These are phyloP conservation scores for Helarctos malayanus DNA, from an alignment of 2,797 vertebrate species.

Conservation along the genomic window DNA sequence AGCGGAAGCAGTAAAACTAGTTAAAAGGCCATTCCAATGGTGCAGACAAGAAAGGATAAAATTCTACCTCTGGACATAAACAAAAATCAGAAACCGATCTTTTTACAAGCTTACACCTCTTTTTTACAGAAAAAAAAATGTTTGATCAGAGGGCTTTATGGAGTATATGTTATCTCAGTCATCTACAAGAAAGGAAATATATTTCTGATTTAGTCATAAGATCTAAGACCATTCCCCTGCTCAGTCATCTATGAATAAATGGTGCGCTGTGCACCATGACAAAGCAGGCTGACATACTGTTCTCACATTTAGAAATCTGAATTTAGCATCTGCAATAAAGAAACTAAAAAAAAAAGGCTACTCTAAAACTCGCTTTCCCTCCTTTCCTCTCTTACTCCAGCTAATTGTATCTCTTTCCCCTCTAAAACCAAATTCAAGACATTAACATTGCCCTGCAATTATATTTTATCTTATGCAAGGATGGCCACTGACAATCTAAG, in stretches of 20 bases:
- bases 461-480: slow-evolving; percentile 60
- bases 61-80: background rate
- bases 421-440: slow-evolving; percentile 62
- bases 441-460: slow-evolving; percentile 40
- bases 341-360: slow-evolving; percentile 25
- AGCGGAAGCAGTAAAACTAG: background rate
- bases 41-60: background rate
- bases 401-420: slow-evolving; percentile 37
- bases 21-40: background rate
- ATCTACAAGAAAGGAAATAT: slow-evolving; percentile 9
- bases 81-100: background rate
- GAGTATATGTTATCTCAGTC: background rate
- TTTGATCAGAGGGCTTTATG: background rate
- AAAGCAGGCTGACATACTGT: background rate
- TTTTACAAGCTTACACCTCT: background rate
- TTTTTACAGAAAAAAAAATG: background rate
- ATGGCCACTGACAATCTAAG: slow-evolving; percentile 71
- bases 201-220: slow-evolving; percentile 50
- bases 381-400: background rate
- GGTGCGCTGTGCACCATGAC: background rate
- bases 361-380: slow-evolving; percentile 1
- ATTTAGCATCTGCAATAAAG: slow-evolving; percentile 38
- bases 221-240: background rate
- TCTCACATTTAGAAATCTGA: slow-evolving; percentile 46
- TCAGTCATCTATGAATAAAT: slow-evolving; percentile 12